phyloP scores from a whole-genome alignment of 1,140 invertebrate species.

The Scaptomyza hsui region DNA sequence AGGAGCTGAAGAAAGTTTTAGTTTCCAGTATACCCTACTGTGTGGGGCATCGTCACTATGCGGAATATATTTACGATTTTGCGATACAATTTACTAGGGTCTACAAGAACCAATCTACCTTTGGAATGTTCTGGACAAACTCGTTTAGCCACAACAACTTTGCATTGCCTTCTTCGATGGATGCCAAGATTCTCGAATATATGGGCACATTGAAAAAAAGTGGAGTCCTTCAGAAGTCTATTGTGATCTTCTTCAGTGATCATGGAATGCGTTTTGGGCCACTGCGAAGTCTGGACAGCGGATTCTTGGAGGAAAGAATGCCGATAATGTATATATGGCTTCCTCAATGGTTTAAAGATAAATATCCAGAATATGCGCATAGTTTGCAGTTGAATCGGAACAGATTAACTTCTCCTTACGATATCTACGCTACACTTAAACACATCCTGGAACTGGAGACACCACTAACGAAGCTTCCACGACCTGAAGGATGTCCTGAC shows the following conservation, averaged over 20 bases:
- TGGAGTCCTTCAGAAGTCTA: slow-evolving; percentile 87
- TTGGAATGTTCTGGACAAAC: slow-evolving; percentile 92
- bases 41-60: slow-evolving; percentile 85
- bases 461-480: slow-evolving; percentile 16
- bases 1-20: slow-evolving; percentile 80
- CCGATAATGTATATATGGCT: slow-evolving; percentile 92
- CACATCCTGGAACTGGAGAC: slow-evolving; percentile 83
- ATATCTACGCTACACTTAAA: slow-evolving; percentile 89
- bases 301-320: slow-evolving; percentile 94
- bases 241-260: slow-evolving; percentile 94
- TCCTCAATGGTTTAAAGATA: slow-evolving; percentile 89
- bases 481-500: slow-evolving; percentile 84
- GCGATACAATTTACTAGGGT: slow-evolving; percentile 85
- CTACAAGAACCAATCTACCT: slow-evolving; percentile 85
- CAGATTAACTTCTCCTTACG: slow-evolving; percentile 91
- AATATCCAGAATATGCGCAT: slow-evolving; percentile 86
- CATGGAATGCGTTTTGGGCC: slow-evolving; percentile 95
- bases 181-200: slow-evolving; percentile 86
- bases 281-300: slow-evolving; percentile 87
- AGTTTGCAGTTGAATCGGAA: slow-evolving; percentile 89
- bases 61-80: slow-evolving; percentile 86
- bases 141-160: slow-evolving; percentile 91
- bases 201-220: slow-evolving; percentile 86
- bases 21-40: slow-evolving; percentile 84
- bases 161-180: slow-evolving; percentile 88